Conservation (phyloP, 2,797 vertebrate species). For the Enteromius trimaculatus region DNA sequence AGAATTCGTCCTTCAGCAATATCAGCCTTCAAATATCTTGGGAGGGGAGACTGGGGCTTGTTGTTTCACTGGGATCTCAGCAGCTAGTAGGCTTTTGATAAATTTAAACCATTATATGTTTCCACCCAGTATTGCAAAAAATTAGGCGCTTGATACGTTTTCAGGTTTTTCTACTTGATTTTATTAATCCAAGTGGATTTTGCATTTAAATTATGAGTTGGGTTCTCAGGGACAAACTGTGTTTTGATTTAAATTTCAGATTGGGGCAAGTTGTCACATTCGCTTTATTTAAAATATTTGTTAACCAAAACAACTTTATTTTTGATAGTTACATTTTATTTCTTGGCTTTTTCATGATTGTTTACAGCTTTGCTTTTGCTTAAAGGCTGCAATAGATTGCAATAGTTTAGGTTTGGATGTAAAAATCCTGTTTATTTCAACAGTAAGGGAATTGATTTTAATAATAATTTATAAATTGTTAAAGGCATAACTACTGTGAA, state of each 20-base stretch:
- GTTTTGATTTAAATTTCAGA: not conserved
- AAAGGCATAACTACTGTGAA: not conserved
- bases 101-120: not conserved
- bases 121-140: not conserved
- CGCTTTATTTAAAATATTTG: not conserved
- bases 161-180: not conserved
- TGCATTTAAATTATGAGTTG: no score
- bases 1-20: slow-evolving; percentile 6
- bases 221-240: not conserved
- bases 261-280: not conserved
- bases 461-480: not conserved
- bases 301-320: not conserved
- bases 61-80: not conserved
- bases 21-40: not conserved
- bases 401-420: not conserved
- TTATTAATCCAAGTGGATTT: not conserved
- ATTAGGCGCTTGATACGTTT: not conserved
- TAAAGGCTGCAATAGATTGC: not conserved
- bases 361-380: not conserved
- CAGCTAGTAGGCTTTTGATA: not conserved
- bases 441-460: not conserved
- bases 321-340: no score
- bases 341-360: not conserved
- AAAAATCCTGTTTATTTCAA: not conserved
- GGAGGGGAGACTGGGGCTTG: not conserved